Conservation (phyloP, 2,888 invertebrate genomes). For the Pogonocherus hispidulus region DNA sequence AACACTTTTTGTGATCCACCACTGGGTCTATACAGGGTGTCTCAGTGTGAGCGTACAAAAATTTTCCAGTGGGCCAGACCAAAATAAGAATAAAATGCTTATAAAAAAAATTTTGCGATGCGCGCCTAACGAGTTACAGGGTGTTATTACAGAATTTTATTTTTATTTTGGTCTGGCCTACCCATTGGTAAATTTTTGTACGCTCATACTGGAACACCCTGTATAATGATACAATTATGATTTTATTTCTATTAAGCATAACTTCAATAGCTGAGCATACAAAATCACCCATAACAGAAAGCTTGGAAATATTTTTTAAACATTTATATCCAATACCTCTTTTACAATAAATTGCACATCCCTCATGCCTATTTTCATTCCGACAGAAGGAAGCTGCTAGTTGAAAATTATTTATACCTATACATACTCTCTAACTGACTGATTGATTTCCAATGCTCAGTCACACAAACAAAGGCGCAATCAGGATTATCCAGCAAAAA, state of each 20-base stretch:
- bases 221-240: slow-evolving; percentile 5
- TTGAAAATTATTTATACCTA: not conserved
- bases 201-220: too few relatives aligned
- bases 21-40: too few relatives aligned
- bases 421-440: not conserved
- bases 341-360: not conserved
- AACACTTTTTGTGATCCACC: not conserved
- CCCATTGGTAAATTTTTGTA: too few relatives aligned
- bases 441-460: not conserved
- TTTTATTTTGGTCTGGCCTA: too few relatives aligned
- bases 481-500: not conserved
- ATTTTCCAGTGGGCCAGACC: too few relatives aligned
- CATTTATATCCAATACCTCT: not conserved
- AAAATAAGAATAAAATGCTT: too few relatives aligned
- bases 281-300: not conserved
- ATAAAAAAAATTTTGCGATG: too few relatives aligned
- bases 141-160: too few relatives aligned
- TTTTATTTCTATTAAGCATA: not conserved
- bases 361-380: slow-evolving; percentile 3
- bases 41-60: too few relatives aligned
- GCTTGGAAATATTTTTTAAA: not conserved
- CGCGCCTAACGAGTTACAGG: too few relatives aligned
- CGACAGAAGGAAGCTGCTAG: slow-evolving; percentile 9
- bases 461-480: not conserved
- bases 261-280: not conserved